Percentiles rank a stretch among this genome's conserved stretches.
Conservation (phyloP, 2,113 vertebrate genomes). For the Merops nubicus region DNA sequence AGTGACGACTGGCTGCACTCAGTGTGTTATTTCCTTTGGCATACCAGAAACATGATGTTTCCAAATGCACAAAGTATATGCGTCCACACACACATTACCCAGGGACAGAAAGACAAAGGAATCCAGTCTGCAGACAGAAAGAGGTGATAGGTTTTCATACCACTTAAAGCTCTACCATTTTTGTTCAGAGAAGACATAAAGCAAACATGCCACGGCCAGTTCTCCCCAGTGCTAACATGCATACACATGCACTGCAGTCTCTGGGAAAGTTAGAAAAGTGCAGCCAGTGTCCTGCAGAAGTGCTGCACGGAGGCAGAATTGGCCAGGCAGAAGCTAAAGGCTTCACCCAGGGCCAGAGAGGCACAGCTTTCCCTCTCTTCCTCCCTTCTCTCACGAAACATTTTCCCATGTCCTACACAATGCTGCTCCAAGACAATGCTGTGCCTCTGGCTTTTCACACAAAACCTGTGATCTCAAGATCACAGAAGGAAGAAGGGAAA, state of each 20-base stretch:
- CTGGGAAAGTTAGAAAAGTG: neutral
- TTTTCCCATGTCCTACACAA: neutral
- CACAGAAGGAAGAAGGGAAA: neutral
- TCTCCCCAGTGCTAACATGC: neutral
- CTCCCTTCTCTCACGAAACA: accelerated
- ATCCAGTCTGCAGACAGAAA: neutral
- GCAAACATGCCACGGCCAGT: neutral
- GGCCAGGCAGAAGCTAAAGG: neutral
- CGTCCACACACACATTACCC: accelerated
- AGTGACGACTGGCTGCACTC: neutral
- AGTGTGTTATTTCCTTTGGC: neutral
- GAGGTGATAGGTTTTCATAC: neutral
- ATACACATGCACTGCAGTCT: neutral
- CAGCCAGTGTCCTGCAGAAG: neutral
- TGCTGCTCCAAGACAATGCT: neutral
- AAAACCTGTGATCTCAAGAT: neutral
- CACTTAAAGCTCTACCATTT: neutral
- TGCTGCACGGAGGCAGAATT: neutral
- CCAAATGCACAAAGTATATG: neutral
- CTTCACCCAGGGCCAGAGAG: neutral
- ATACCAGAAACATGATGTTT: neutral
- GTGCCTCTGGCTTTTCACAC: neutral
- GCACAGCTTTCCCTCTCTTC: accelerated
- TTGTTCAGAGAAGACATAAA: neutral
- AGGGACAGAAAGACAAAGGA: neutral